phyloP scores from a whole-genome alignment of 2,113 vertebrate genomes.

The Pomatostomus ruficeps region DNA sequence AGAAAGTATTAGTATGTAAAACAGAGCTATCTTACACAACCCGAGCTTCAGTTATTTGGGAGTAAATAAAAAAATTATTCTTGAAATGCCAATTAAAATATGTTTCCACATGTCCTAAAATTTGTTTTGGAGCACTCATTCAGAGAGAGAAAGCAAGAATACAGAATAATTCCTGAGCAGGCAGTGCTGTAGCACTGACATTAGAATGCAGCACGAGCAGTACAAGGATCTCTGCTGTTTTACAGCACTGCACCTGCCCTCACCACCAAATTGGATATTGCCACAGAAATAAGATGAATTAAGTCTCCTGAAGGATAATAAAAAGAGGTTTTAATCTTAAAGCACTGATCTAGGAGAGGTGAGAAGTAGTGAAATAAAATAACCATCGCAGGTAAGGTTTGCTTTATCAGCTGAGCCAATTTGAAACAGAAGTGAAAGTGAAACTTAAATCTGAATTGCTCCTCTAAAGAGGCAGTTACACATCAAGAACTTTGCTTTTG shows the following conservation, averaged over 20 bases:
- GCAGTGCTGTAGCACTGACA: not conserved
- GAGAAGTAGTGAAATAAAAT: not conserved
- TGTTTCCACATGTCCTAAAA: not conserved
- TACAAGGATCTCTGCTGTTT: not conserved
- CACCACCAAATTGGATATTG: not conserved
- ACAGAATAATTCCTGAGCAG: not conserved
- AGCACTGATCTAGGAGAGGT: not conserved
- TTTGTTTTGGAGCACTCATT: not conserved
- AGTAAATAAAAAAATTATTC: not conserved
- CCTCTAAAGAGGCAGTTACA: not conserved
- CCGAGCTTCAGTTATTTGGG: not conserved
- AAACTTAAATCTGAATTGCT: not conserved
- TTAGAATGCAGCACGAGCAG: accelerated
- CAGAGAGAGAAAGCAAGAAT: not conserved
- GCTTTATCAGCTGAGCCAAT: not conserved
- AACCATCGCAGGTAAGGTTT: not conserved
- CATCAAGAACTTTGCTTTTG: not conserved
- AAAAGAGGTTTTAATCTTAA: not conserved
- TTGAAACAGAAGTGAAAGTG: not conserved
- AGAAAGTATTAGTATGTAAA: not conserved
- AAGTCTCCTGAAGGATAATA: not conserved
- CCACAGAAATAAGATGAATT: not conserved
- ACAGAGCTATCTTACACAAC: not conserved
- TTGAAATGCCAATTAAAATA: not conserved
- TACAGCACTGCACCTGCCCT: not conserved